These are phyloP conservation scores for Pristis pectinata DNA, from an alignment of 2,797 vertebrate species.

Conservation along the genomic window DNA sequence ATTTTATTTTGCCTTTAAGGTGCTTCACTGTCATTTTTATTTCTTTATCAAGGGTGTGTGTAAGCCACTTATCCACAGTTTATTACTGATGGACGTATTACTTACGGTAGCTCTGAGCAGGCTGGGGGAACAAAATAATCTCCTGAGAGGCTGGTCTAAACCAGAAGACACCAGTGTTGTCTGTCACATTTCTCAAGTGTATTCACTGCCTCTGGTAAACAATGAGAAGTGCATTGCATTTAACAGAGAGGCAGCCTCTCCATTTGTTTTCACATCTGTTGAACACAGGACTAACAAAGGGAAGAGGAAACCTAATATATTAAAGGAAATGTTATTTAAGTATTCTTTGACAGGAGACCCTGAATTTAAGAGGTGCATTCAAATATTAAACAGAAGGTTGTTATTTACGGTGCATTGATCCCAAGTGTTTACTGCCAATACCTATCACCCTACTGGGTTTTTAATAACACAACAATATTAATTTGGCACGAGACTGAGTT, in stretches of 20 bases:
- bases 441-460: no score
- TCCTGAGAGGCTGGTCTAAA: neutral
- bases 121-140: neutral
- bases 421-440: neutral
- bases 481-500: neutral
- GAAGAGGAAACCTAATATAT: neutral
- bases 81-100: neutral
- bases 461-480: neutral
- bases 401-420: neutral
- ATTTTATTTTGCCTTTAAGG: conserved; percentile 1
- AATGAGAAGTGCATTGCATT: neutral
- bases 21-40: conserved; percentile 15
- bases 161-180: neutral
- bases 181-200: conserved; percentile 2
- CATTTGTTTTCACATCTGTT: conserved; percentile 12
- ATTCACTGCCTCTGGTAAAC: neutral
- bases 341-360: neutral
- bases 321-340: neutral
- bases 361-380: neutral
- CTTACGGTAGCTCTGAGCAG: neutral
- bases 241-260: neutral
- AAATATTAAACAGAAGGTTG: neutral
- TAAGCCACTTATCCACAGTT: neutral
- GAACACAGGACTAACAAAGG: neutral
- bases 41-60: neutral